Evolutionary conservation across 1,140 invertebrate genomes (phyloP).

Genomic region (Zeugodacus cucurbitae): DNA sequence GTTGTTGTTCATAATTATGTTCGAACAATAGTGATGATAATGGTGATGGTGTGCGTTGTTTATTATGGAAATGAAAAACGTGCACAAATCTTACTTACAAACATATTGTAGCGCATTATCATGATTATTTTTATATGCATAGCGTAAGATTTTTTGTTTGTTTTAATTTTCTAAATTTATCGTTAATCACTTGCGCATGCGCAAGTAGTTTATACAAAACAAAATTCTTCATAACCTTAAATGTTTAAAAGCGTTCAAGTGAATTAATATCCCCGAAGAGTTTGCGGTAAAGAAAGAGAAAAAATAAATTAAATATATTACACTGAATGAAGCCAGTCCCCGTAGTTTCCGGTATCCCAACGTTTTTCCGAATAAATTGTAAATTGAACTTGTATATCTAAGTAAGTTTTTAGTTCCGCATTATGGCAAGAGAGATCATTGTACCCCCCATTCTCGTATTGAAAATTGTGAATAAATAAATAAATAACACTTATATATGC

Average conservation of each 20-base stretch:
- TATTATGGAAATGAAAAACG: neutral
- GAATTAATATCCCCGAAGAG: too few relatives aligned
- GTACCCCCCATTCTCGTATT: neutral
- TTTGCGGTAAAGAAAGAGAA: too few relatives aligned
- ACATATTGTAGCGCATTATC: neutral
- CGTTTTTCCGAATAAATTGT: neutral
- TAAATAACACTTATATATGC: neutral
- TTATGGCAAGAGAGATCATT: neutral
- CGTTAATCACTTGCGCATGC: neutral
- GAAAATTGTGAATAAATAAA: conserved; percentile 9
- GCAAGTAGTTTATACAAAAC: neutral
- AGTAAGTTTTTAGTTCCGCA: neutral
- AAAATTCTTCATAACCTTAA: neutral
- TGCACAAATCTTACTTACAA: neutral
- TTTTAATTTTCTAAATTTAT: neutral
- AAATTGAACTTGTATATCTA: neutral
- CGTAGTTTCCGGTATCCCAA: neutral
- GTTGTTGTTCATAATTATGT: conserved; percentile 15
- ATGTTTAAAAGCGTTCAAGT: too few relatives aligned
- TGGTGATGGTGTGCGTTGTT: neutral
- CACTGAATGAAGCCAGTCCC: neutral
- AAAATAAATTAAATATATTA: too few relatives aligned
- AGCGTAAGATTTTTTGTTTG: neutral
- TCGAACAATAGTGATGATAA: neutral
- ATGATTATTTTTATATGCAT: neutral